Conservation (phyloP, 1,140 invertebrate genomes). For the Nylanderia fulva region DNA sequence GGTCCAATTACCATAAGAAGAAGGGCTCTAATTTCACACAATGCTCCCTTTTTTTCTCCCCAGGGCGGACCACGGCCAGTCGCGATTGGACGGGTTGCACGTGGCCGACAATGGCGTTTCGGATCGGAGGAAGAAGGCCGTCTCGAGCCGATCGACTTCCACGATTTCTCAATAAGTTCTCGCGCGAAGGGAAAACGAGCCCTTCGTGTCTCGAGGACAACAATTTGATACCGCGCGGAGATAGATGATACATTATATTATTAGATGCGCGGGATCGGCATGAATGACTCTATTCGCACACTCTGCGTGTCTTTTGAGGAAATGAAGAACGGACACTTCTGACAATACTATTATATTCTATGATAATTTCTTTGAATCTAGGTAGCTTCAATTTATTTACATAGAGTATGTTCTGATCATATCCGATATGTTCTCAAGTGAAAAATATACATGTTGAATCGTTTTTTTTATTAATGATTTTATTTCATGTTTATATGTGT, state of each 20-base stretch:
- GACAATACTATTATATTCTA: constrained; percentile 28
- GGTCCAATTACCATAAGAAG: constrained; percentile 85
- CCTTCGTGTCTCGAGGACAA: constrained; percentile 46
- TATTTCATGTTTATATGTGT: background rate
- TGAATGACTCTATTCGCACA: constrained; percentile 34
- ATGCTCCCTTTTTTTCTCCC: constrained; percentile 73
- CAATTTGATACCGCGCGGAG: constrained; percentile 65
- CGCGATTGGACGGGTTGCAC: constrained; percentile 68
- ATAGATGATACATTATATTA: constrained; percentile 49
- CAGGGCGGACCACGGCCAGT: constrained; percentile 45
- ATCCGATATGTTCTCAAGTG: background rate
- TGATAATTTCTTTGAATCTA: constrained; percentile 18
- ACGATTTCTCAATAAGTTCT: constrained; percentile 80
- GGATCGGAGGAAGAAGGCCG: constrained; percentile 61
- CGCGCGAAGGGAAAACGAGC: constrained; percentile 7
- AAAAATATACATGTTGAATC: background rate
- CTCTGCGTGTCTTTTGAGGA: background rate
- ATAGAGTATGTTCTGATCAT: background rate
- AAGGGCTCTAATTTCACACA: constrained; percentile 84
- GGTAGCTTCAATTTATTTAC: constrained; percentile 8
- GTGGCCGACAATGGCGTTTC: constrained; percentile 67
- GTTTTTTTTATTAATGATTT: background rate
- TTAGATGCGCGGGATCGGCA: constrained; percentile 55
- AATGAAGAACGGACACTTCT: constrained; percentile 13
- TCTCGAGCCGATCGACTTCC: constrained; percentile 75